Base-by-base conservation (phyloP, 1,140 invertebrate species). In the Oryctes rhinoceros region DNA sequence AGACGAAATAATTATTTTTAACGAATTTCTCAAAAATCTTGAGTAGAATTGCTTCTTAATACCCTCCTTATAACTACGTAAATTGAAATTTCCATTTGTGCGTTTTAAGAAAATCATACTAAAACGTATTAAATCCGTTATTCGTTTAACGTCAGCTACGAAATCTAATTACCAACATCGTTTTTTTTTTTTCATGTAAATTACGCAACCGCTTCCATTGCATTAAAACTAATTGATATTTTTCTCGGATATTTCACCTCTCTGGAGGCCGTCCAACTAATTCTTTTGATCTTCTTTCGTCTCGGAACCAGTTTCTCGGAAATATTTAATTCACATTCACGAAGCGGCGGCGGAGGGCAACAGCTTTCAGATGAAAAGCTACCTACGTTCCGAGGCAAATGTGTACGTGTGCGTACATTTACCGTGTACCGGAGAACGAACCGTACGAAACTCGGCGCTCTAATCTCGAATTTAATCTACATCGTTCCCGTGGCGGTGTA, bases 241-340 rank as follows among this genome's bases (percentile, higher is more conserved):
- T 59, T 59, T 59, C 53, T n/a, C 53, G 53, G 53, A 59, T 59
- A n/a, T 59, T 59, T 59, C 53, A 59, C 53, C n/a, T 15, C 11
- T 59, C 4, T n/a, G n/a, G n/a, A 59, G 18, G 13, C 53, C 53
- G 15, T 59, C 15, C n/a, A 59, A 59, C 15, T 59, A 59, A 59
- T 59, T 59, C 53, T 18, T 59, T 59, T 59, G 53, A 59, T 59
- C 53, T n/a, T 59, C 7, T 59, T 18, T 18, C 53, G 53, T 59
- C 53, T 71, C 20, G 65, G 35, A 71, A 71, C 65, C 65, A 71
- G 65, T 71, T 71, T 71, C 65, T 37, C 65, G 20, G 35, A 37
- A 71, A 71, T 71, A 71, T 37, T 71, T 71, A 71, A 71, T 71
- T 71, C 65, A 71, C 65, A 71, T 71, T 24, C 65, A 71, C 65